These are phyloP conservation scores for Megastigmus dorsalis DNA, from an alignment of 2,888 invertebrate genomes.

Conservation along the genomic window DNA sequence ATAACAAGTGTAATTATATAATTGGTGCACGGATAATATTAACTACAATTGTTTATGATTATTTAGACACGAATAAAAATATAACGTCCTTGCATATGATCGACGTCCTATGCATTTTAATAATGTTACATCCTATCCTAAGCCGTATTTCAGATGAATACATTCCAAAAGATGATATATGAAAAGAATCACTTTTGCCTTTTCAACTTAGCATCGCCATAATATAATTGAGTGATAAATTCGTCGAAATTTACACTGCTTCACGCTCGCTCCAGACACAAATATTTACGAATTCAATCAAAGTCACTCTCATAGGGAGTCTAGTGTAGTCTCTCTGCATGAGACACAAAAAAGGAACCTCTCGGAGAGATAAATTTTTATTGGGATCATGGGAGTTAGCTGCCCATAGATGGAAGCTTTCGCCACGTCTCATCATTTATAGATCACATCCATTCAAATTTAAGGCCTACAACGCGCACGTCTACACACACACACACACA, in stretches of 20 bases:
- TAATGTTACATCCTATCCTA: too few relatives aligned
- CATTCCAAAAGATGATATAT: background rate
- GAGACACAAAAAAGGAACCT: slow-evolving; percentile 1
- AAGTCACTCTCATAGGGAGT: background rate
- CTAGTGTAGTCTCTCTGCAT: background rate
- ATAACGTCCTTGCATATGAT: too few relatives aligned
- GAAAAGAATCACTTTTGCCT: slow-evolving; percentile 8
- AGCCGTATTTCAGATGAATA: too few relatives aligned
- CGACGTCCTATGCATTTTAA: too few relatives aligned
- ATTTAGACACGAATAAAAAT: too few relatives aligned
- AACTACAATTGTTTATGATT: too few relatives aligned
- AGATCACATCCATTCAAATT: slow-evolving; percentile 70
- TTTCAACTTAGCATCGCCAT: background rate
- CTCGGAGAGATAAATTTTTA: slow-evolving; percentile 42
- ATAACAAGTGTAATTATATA: too few relatives aligned
- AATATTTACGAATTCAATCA: slow-evolving; percentile 20
- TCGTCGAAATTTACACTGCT: background rate
- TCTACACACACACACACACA: background rate
- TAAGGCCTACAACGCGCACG: too few relatives aligned
- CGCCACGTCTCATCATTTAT: slow-evolving; percentile 72
- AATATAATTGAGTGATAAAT: slow-evolving; percentile 29
- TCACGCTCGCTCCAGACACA: too few relatives aligned
- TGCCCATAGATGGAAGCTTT: slow-evolving; percentile 65
- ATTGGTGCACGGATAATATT: too few relatives aligned
- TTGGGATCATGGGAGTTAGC: slow-evolving; percentile 26